Evolutionary conservation across 1,140 invertebrate genomes (phyloP).

Genomic region (Camponotus floridanus): DNA sequence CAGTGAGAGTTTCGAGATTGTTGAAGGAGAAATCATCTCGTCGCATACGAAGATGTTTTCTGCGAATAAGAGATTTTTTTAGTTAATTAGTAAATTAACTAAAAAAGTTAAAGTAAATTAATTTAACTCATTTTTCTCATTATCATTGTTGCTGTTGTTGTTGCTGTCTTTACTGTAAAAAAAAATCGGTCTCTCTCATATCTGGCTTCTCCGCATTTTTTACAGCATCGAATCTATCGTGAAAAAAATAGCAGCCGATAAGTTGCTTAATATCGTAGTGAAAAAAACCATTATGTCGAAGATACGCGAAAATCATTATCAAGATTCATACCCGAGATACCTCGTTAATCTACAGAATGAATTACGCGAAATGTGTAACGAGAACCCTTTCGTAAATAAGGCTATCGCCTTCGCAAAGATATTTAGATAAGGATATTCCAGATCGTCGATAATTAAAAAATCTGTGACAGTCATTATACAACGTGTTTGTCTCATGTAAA

Average conservation of each 20-base stretch:
- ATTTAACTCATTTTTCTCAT: background rate
- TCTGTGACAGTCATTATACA: background rate
- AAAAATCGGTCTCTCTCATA: no score
- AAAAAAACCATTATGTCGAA: background rate
- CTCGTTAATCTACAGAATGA: slow-evolving; percentile 47
- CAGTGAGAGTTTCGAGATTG: slow-evolving; percentile 7
- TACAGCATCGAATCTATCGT: background rate
- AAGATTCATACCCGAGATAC: background rate
- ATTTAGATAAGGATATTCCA: slow-evolving; percentile 49
- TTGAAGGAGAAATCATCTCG: slow-evolving; percentile 43
- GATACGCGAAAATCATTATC: slow-evolving; percentile 5
- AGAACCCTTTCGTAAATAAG: slow-evolving; percentile 54
- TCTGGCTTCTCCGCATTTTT: background rate
- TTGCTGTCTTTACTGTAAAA: background rate
- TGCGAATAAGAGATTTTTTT: slow-evolving; percentile 51
- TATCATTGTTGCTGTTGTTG: background rate
- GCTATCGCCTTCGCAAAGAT: slow-evolving; percentile 17
- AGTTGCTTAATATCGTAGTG: slow-evolving; percentile 1
- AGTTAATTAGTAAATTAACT: no score
- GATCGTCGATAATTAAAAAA: slow-evolving; percentile 30
- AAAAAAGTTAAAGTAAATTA: no score
- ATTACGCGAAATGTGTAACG: slow-evolving; percentile 22
- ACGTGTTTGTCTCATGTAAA: background rate
- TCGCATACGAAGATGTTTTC: slow-evolving; percentile 61
- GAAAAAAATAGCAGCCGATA: slow-evolving; percentile 29